phyloP scores from a whole-genome alignment of 2,113 vertebrate species.

The Bos javanicus region DNA sequence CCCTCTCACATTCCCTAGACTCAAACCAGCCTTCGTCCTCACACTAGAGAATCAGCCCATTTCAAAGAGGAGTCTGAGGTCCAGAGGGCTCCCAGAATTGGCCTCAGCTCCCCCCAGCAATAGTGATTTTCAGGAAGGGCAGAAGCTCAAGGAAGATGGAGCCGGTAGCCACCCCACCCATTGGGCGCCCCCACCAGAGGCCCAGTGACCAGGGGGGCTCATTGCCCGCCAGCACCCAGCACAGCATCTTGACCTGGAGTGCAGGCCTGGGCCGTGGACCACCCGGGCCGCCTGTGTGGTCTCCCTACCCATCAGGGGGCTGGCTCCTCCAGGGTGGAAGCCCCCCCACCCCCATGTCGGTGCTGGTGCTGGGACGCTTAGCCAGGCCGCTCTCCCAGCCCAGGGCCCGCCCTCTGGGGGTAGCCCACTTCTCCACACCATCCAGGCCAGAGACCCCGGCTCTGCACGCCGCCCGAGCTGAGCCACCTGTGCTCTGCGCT shows the following conservation, averaged over 20 bases:
- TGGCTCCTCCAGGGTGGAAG: background rate
- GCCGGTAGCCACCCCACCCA: background rate
- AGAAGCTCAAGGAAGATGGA: background rate
- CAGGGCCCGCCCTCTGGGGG: background rate
- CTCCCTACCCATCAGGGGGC: background rate
- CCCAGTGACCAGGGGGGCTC: background rate
- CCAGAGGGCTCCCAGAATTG: background rate
- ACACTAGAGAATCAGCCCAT: background rate
- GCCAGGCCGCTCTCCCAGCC: background rate
- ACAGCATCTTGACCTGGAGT: background rate
- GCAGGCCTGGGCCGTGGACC: background rate
- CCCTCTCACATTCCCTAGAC: background rate
- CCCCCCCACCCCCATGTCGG: no score
- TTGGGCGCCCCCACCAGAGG: background rate
- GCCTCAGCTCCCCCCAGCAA: background rate
- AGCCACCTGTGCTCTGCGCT: rapidly evolving
- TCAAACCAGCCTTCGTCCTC: background rate
- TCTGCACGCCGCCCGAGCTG: rapidly evolving
- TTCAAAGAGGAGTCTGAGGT: background rate
- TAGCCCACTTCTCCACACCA: background rate
- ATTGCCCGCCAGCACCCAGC: background rate
- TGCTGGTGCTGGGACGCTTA: background rate
- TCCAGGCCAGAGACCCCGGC: background rate
- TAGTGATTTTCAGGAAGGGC: background rate
- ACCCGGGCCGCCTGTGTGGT: background rate